These are phyloP conservation scores for Dicycla oo DNA, from an alignment of 2,888 invertebrate species.

Conservation along the genomic window DNA sequence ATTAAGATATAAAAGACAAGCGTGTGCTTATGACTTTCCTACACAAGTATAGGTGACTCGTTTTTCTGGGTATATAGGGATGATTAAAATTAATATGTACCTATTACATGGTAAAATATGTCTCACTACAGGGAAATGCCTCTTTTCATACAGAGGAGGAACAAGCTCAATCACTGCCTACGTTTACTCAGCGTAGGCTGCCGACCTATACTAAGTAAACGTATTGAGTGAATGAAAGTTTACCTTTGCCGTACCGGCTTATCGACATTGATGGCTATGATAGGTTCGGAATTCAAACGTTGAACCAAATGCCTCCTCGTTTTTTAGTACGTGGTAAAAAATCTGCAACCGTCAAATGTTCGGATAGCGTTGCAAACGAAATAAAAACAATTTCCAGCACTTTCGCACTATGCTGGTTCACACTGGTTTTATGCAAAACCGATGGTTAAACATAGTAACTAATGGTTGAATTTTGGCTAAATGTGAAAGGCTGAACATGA, in stretches of 20 bases:
- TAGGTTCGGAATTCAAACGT: conserved; percentile 20
- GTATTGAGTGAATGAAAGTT: background rate
- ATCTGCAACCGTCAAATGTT: background rate
- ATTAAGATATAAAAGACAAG: too few relatives aligned
- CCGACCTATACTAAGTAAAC: too few relatives aligned
- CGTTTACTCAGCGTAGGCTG: background rate
- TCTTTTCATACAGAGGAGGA: background rate
- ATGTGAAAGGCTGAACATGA: too few relatives aligned
- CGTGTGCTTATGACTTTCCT: background rate
- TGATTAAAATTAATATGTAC: background rate
- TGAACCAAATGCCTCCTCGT: background rate
- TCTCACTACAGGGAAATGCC: background rate
- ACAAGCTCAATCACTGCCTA: background rate
- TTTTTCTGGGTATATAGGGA: background rate
- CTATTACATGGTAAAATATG: background rate
- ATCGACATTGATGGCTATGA: conserved; percentile 12
- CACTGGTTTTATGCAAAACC: too few relatives aligned
- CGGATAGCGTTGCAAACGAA: conserved; percentile 3
- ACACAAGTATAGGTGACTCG: background rate
- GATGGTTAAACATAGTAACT: too few relatives aligned
- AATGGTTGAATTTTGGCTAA: too few relatives aligned
- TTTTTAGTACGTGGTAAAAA: conserved; percentile 18
- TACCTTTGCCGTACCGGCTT: background rate
- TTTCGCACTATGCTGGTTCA: too few relatives aligned
- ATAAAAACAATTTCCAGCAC: background rate